Percentiles rank a stretch among this genome's conserved stretches.
Conservation (phyloP, 1,140 invertebrate species). For the Drosophila serrata region DNA sequence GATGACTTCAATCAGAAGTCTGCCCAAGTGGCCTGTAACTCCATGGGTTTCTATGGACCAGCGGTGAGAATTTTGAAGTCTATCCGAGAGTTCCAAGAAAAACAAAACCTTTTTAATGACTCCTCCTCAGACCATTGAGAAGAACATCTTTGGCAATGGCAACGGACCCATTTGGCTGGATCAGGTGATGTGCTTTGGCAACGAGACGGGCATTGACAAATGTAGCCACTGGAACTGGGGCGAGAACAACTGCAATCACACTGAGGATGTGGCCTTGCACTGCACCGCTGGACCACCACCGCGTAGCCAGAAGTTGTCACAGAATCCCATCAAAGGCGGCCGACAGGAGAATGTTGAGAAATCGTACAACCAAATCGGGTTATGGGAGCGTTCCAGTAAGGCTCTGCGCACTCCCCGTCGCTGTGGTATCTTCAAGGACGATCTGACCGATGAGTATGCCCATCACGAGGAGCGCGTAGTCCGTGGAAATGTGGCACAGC, state of each 20-base stretch:
- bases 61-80: slow-evolving; percentile 72
- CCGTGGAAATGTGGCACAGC: slow-evolving; percentile 86
- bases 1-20: slow-evolving; percentile 90
- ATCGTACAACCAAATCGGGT: slow-evolving; percentile 56
- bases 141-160: slow-evolving; percentile 85
- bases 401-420: slow-evolving; percentile 60
- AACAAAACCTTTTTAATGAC: not conserved
- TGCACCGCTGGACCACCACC: slow-evolving; percentile 65
- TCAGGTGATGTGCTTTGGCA: slow-evolving; percentile 89
- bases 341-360: not conserved
- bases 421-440: slow-evolving; percentile 75
- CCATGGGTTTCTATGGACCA: slow-evolving; percentile 87
- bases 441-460: slow-evolving; percentile 66
- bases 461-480: slow-evolving; percentile 87
- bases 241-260: slow-evolving; percentile 90
- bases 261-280: slow-evolving; percentile 91
- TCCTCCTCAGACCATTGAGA: slow-evolving; percentile 55
- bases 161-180: slow-evolving; percentile 91
- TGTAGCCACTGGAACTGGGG: slow-evolving; percentile 90
- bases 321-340: slow-evolving; percentile 21
- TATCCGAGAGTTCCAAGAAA: not conserved
- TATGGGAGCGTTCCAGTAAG: slow-evolving; percentile 76
- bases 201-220: slow-evolving; percentile 88
- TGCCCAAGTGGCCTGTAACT: slow-evolving; percentile 89
- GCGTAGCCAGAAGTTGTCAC: slow-evolving; percentile 9